Evolutionary conservation across 2,113 vertebrate genomes (phyloP).

Genomic region (Anolis carolinensis): DNA sequence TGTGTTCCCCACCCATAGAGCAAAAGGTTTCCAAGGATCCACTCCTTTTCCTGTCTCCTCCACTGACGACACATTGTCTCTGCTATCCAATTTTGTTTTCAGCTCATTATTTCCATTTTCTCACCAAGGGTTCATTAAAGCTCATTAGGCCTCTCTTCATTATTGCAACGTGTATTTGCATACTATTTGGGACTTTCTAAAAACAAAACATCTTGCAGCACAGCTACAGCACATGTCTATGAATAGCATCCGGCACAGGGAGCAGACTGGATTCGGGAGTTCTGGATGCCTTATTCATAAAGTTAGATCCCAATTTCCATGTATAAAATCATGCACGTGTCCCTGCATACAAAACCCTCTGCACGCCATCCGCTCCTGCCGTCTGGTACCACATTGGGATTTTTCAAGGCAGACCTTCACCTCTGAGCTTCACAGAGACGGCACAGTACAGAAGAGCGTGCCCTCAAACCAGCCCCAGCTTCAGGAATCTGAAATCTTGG

Average conservation of each 20-base stretch:
- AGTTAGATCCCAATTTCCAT: background rate
- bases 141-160: conserved; percentile 23
- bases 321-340: background rate
- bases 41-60: conserved; percentile 22
- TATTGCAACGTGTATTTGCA: conserved; percentile 27
- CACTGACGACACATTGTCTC: background rate
- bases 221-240: background rate
- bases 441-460: conserved; percentile 9
- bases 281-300: conserved; percentile 7
- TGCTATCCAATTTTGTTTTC: conserved; percentile 21
- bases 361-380: accelerated
- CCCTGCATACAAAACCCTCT: background rate
- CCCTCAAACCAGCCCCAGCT: conserved; percentile 45
- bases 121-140: conserved; percentile 26
- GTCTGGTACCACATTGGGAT: background rate
- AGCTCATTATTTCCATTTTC: conserved; percentile 14
- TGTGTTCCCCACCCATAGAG: background rate
- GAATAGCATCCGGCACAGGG: conserved; percentile 12
- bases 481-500: conserved; percentile 55
- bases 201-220: background rate
- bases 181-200: background rate
- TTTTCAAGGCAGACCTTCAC: conserved; percentile 19
- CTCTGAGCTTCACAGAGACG: conserved; percentile 30
- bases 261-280: background rate
- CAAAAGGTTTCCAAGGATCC: background rate